Percentiles rank a stretch among this genome's conserved stretches.
Conservation (phyloP, 2,888 invertebrate genomes). For the Entomobrya proxima region DNA sequence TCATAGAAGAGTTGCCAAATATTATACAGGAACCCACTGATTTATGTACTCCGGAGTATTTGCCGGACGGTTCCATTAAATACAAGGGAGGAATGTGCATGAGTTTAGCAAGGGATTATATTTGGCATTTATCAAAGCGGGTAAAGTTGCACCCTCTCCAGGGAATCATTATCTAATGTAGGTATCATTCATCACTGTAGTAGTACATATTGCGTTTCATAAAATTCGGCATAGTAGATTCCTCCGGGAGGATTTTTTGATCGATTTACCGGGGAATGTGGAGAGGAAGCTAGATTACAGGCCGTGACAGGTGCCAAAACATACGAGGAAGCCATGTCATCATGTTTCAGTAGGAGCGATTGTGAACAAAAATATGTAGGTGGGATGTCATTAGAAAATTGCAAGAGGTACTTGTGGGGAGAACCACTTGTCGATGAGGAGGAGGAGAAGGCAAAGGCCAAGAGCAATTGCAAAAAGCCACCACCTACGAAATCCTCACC, state of each 20-base stretch:
- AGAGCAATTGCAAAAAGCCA: too few species aligned
- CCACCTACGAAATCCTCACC: too few species aligned
- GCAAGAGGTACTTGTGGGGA: too few species aligned
- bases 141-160: neutral
- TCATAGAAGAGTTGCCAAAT: neutral
- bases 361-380: too few species aligned
- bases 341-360: too few species aligned
- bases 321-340: neutral
- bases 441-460: too few species aligned
- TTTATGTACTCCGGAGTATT: neutral
- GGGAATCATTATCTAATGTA: neutral
- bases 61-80: conserved; percentile 34
- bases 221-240: neutral
- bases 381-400: too few species aligned
- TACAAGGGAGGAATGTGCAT: conserved; percentile 68
- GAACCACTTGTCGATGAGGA: too few species aligned
- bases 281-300: neutral
- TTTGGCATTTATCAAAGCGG: neutral
- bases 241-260: conserved; percentile 19
- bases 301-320: neutral
- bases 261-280: conserved; percentile 16
- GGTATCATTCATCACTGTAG: neutral
- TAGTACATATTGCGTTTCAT: too few species aligned
- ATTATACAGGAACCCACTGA: neutral
- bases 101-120: neutral